Base-by-base conservation (phyloP, 1,140 invertebrate species). In the Bombus picipes region DNA sequence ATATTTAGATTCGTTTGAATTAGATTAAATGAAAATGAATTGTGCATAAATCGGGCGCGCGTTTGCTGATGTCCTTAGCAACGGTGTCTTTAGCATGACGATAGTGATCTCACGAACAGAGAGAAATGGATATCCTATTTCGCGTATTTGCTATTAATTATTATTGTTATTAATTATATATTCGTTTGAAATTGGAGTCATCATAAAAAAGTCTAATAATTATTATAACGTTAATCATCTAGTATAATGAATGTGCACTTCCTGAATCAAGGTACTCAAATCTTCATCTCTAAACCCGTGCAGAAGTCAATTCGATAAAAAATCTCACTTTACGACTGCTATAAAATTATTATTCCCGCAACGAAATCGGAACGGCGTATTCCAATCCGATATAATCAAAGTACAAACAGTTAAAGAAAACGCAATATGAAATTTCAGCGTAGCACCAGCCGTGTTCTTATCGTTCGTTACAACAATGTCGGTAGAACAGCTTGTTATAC, bases 281-380 rank as follows among this genome's bases (percentile, higher is more conserved):
- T 22, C 6, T 28, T 10, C 1, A n/a, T 10, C 12, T 8, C 4
- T 9, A 10, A 43, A 43, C 3, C 41, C 15, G 15, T 4, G 41
- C 28, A 43, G n/a, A 9, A 22, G 6, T 32, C 41, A 32, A 43
- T 43, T 22, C 13, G 41, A 73, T 32, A 32, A 43, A 18, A 73
- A 47, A 41, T 73, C 32, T 32, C n/a, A 22, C 41, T 41, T 41
- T 8, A 32, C 41, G 6, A 18, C 8, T 12, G 13, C 28, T n/a
- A 32, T 43, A 43, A 72, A 72, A 72, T 72, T 43, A 47, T 73
- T 73, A 73, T 73, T 73, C 71, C 41, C 8, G 41, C 15, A 73
- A 32, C 41, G 41, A 43, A 73, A 32, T 9, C 28, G 2, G 39
- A 15, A 9, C 39, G 13, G 10, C n/a, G 62, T 34, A 41, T 28